Evolutionary conservation across 2,797 vertebrate species (phyloP).

Genomic region (Margarornis squamiger): DNA sequence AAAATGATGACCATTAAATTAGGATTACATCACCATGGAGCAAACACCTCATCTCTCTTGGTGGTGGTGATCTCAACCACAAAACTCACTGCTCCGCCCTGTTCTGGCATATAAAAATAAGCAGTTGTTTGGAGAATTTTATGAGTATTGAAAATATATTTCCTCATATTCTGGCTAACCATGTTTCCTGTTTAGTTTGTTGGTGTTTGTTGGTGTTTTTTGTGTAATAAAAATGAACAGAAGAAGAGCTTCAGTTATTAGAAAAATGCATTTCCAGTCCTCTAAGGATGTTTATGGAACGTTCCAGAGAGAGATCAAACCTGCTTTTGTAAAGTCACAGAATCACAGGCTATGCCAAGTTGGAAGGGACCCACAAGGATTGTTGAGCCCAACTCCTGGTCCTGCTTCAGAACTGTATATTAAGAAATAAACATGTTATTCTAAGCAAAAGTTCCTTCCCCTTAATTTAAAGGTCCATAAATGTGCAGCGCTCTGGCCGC

Average conservation of each 20-base stretch:
- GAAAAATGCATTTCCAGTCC: background rate
- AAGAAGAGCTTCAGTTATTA: background rate
- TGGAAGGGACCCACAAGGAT: background rate
- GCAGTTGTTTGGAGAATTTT: background rate
- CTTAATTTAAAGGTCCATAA: background rate
- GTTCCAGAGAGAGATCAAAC: background rate
- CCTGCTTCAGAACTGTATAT: background rate
- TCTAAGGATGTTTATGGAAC: background rate
- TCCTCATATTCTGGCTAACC: background rate
- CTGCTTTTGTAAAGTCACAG: background rate
- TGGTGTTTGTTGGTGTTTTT: background rate
- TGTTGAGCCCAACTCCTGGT: background rate
- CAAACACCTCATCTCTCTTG: background rate
- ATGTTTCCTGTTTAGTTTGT: background rate
- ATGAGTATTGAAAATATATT: background rate
- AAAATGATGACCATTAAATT: background rate
- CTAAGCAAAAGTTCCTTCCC: background rate
- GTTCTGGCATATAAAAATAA: background rate
- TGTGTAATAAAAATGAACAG: background rate
- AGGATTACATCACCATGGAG: constrained; percentile 1
- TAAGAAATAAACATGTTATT: background rate
- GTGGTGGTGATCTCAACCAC: constrained; percentile 6
- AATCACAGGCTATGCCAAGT: background rate
- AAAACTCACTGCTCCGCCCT: constrained; percentile 23
- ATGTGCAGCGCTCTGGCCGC: background rate